Conservation (phyloP, 2,888 invertebrate genomes). For the Tigriopus californicus region DNA sequence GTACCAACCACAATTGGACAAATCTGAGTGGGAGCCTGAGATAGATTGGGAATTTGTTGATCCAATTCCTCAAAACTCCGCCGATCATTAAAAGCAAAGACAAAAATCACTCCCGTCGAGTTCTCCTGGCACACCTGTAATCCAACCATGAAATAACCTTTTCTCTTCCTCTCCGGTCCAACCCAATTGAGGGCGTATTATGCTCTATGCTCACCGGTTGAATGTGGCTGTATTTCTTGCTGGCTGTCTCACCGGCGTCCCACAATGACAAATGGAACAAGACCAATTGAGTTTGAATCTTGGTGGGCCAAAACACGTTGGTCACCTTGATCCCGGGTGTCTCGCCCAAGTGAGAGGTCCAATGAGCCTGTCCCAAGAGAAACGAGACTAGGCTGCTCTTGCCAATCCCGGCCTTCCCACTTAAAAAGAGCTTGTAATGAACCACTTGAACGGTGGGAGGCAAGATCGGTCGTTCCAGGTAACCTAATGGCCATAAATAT, state of each 20-base stretch:
- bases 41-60: too few species aligned
- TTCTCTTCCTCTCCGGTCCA: too few species aligned
- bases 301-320: conserved; percentile 8
- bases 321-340: conserved; percentile 7
- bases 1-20: too few species aligned
- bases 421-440: neutral
- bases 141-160: too few species aligned
- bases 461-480: neutral
- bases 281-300: neutral
- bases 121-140: neutral
- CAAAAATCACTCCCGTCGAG: neutral
- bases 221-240: conserved; percentile 4
- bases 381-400: neutral
- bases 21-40: too few species aligned
- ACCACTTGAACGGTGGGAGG: neutral
- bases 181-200: too few species aligned
- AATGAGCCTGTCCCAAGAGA: neutral
- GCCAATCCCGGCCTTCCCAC: neutral
- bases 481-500: neutral
- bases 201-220: neutral
- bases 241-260: conserved; percentile 9
- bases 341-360: neutral
- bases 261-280: conserved; percentile 8
- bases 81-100: neutral
- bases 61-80: neutral